These are phyloP conservation scores for Sebastolobus alascanus DNA, from an alignment of 2,797 vertebrate species.

Conservation along the genomic window DNA sequence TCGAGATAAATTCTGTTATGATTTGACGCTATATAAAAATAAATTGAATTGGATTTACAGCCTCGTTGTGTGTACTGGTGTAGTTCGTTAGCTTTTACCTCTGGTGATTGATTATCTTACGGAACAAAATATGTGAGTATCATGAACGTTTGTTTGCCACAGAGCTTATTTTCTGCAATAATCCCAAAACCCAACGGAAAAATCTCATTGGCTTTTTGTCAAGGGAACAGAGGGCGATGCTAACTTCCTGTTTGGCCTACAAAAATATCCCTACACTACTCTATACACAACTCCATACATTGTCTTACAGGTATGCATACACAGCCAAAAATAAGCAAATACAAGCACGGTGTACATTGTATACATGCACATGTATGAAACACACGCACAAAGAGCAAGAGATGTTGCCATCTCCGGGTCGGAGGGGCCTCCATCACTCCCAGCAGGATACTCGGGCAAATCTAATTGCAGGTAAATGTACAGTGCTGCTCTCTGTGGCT, in stretches of 20 bases:
- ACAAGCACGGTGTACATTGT: not conserved
- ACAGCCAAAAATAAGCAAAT: slow-evolving; percentile 3
- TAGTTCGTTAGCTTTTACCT: too few relatives aligned
- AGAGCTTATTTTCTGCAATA: accelerated
- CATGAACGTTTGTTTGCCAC: accelerated
- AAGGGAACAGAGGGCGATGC: too few relatives aligned
- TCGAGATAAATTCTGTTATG: too few relatives aligned
- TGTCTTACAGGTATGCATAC: not conserved
- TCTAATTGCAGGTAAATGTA: slow-evolving; percentile 86
- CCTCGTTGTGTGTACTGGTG: too few relatives aligned
- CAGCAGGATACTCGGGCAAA: slow-evolving; percentile 79
- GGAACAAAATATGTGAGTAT: too few relatives aligned
- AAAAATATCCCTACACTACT: too few relatives aligned
- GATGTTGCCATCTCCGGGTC: slow-evolving; percentile 67
- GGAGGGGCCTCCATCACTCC: slow-evolving; percentile 79
- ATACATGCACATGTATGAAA: not conserved
- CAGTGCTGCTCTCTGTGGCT: slow-evolving; percentile 77
- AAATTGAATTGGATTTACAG: too few relatives aligned
- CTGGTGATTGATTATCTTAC: too few relatives aligned
- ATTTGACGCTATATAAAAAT: too few relatives aligned
- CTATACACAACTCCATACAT: not conserved
- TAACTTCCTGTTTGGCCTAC: too few relatives aligned
- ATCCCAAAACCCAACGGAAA: too few relatives aligned
- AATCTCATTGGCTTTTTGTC: not conserved
- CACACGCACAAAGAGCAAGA: slow-evolving; percentile 33